These are phyloP conservation scores for Chironomus striatipennis DNA, from an alignment of 1,140 invertebrate genomes.

Conservation along the genomic window DNA sequence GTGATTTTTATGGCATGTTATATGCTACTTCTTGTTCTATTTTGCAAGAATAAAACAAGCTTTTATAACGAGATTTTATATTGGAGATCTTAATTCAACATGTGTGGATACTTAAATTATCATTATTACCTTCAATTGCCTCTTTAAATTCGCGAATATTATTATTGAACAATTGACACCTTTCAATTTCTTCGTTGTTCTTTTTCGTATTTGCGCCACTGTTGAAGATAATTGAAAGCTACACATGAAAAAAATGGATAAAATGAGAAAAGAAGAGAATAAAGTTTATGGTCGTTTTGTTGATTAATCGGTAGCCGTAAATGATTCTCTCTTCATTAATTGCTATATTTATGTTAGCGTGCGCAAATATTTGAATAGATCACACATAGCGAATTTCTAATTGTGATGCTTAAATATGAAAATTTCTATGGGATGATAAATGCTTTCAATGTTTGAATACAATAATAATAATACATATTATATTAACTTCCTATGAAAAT, in stretches of 20 bases:
- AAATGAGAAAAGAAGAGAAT: neutral
- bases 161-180: slow-evolving; percentile 2
- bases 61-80: too few relatives aligned
- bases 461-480: too few relatives aligned
- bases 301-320: slow-evolving; percentile 7
- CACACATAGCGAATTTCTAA: neutral
- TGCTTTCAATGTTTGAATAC: too few relatives aligned
- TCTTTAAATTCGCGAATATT: neutral
- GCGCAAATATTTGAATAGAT: neutral
- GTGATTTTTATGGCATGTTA: slow-evolving; percentile 12
- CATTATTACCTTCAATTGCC: slow-evolving; percentile 1
- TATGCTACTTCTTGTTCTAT: neutral
- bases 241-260: too few relatives aligned
- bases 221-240: neutral
- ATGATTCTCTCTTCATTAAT: neutral
- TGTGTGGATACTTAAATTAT: slow-evolving; percentile 9
- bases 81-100: neutral
- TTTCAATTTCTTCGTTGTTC: slow-evolving; percentile 2
- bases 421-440: too few relatives aligned
- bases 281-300: slow-evolving; percentile 14
- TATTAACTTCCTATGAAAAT: neutral
- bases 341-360: neutral
- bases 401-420: neutral
- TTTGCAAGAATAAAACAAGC: neutral
- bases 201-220: neutral